Conservation (phyloP, 2,113 vertebrate species). For the Verasper variegatus region DNA sequence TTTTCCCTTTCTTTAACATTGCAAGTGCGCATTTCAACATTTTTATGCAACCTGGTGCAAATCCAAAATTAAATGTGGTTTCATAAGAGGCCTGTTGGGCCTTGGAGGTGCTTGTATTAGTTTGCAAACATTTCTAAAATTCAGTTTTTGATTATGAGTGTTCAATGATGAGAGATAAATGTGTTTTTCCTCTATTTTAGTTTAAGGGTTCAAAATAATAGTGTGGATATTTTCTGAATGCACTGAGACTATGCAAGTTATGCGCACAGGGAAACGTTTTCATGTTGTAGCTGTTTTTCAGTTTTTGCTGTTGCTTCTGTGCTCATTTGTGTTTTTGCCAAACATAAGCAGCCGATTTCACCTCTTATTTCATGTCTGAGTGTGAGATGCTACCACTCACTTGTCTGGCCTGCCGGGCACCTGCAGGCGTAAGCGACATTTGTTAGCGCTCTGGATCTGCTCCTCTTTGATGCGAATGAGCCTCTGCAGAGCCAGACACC, state of each 20-base stretch:
- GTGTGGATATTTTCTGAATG: no score
- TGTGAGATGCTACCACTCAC: constrained; percentile 80
- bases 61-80: no score
- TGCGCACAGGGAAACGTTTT: neutral
- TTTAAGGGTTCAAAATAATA: no score
- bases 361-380: constrained; percentile 10
- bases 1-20: no score
- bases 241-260: neutral
- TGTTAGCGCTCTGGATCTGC: constrained; percentile 96
- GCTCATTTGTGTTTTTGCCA: neutral
- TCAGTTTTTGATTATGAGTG: no score
- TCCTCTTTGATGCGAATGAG: constrained; percentile 96
- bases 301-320: neutral
- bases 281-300: neutral
- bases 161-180: no score
- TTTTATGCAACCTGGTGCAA: no score
- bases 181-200: no score
- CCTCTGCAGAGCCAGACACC: constrained; percentile 95
- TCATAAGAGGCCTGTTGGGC: no score
- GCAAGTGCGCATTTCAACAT: no score
- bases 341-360: neutral
- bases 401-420: constrained; percentile 94
- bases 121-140: no score
- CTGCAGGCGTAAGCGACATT: constrained; percentile 92
- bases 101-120: no score